Percentiles rank a stretch among this genome's conserved stretches.
Conservation (phyloP, 53 echinoderm and acorn worm genomes). For the Echinometra lucunter region DNA sequence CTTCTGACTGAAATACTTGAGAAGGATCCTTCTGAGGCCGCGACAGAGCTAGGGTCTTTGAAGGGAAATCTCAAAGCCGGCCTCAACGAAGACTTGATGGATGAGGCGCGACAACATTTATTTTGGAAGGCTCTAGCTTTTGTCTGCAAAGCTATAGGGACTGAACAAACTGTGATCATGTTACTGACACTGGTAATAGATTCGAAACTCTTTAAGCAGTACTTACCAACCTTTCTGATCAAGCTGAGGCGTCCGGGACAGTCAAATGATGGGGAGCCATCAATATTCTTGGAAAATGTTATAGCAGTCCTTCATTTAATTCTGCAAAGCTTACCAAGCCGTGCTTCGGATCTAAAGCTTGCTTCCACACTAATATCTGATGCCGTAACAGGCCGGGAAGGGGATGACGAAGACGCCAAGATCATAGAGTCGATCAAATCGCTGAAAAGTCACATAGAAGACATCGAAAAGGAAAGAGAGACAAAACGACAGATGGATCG, state of each 20-base stretch:
- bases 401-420: neutral
- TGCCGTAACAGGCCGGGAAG: neutral
- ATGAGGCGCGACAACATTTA: neutral
- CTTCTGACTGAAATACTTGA: neutral
- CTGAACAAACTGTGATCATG: slow-evolving; percentile 19
- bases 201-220: neutral
- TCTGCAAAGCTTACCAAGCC: slow-evolving; percentile 37
- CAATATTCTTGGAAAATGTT: neutral
- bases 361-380: neutral
- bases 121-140: slow-evolving; percentile 23
- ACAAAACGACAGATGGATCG: neutral
- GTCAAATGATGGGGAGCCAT: neutral
- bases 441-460: neutral
- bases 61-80: slow-evolving; percentile 2
- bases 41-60: slow-evolving; percentile 3
- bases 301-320: neutral
- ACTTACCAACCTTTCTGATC: neutral
- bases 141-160: neutral
- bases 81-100: neutral
- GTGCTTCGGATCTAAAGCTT: neutral
- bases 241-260: neutral
- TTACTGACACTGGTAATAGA: slow-evolving; percentile 17
- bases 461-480: neutral
- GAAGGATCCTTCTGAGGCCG: slow-evolving; percentile 30
- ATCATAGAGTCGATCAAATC: neutral